Evolutionary conservation across 2,888 invertebrate genomes (phyloP).

Genomic region (Drosophila mulleri): DNA sequence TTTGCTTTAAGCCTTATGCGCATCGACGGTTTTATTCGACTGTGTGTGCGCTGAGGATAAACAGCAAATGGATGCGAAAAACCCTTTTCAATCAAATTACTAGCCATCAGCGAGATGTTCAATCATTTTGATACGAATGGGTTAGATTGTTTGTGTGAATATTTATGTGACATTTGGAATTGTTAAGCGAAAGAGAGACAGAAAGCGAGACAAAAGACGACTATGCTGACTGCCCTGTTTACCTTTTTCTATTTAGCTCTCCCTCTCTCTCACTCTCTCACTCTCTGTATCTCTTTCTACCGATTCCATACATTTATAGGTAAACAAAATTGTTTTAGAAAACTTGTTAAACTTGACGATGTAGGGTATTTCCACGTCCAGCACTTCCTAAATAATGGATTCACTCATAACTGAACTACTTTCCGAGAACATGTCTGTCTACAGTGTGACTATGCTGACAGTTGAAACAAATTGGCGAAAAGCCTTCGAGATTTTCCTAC

Average conservation of each 20-base stretch:
- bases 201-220: not conserved
- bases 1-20: conserved; percentile 42
- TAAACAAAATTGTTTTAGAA: too few species aligned
- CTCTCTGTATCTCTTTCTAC: not conserved
- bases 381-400: not conserved
- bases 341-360: too few species aligned
- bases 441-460: not conserved
- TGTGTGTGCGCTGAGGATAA: conserved; percentile 28
- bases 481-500: not conserved
- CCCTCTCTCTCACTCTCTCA: not conserved
- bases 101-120: conserved; percentile 50
- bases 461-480: conserved; percentile 5
- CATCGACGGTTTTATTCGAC: conserved; percentile 65
- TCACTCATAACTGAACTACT: not conserved
- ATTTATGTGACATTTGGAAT: not conserved
- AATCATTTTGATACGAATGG: conserved; percentile 44
- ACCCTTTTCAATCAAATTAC: conserved; percentile 77
- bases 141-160: not conserved
- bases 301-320: too few species aligned
- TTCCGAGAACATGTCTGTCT: not conserved
- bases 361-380: too few species aligned
- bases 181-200: not conserved
- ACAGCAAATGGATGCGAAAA: conserved; percentile 20
- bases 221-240: too few species aligned
- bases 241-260: too few species aligned